Conservation (phyloP, 2,113 vertebrate species). For the Embiotoca jacksoni region DNA sequence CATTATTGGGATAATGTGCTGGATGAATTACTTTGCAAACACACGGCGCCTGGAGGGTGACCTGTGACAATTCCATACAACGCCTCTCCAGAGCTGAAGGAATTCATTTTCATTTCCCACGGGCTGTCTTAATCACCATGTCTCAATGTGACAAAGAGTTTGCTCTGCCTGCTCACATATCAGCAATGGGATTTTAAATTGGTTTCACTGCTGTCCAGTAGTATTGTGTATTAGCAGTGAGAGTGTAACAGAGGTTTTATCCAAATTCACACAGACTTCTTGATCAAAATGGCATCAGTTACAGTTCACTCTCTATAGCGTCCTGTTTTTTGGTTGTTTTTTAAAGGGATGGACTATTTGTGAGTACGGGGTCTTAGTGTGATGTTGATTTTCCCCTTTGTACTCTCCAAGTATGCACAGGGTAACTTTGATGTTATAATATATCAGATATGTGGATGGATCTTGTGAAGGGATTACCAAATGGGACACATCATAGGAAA, state of each 20-base stretch:
- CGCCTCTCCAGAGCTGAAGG: constrained; percentile 75
- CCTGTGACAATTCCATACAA: constrained; percentile 82
- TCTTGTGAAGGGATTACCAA: constrained; percentile 61
- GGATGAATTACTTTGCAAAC: constrained; percentile 85
- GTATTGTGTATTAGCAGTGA: constrained; percentile 10
- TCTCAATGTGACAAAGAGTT: constrained; percentile 84
- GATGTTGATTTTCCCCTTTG: constrained; percentile 13
- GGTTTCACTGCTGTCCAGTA: constrained; percentile 38
- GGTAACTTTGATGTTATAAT: constrained; percentile 31
- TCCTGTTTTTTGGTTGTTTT: background rate
- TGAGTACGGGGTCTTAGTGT: background rate
- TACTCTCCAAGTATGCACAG: constrained; percentile 1
- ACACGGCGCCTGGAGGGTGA: constrained; percentile 77
- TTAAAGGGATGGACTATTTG: background rate
- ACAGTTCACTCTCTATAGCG: background rate
- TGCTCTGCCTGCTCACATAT: constrained; percentile 78
- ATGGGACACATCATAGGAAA: constrained; percentile 62
- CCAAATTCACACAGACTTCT: constrained; percentile 12
- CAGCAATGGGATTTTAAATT: constrained; percentile 42
- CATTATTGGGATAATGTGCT: constrained; percentile 84
- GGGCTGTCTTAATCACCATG: constrained; percentile 84
- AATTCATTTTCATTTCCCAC: constrained; percentile 88
- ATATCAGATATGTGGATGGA: constrained; percentile 35
- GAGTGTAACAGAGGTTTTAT: constrained; percentile 24
- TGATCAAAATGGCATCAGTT: constrained; percentile 42